phyloP scores from a whole-genome alignment of 2,797 vertebrate species.

The Artibeus lituratus region DNA sequence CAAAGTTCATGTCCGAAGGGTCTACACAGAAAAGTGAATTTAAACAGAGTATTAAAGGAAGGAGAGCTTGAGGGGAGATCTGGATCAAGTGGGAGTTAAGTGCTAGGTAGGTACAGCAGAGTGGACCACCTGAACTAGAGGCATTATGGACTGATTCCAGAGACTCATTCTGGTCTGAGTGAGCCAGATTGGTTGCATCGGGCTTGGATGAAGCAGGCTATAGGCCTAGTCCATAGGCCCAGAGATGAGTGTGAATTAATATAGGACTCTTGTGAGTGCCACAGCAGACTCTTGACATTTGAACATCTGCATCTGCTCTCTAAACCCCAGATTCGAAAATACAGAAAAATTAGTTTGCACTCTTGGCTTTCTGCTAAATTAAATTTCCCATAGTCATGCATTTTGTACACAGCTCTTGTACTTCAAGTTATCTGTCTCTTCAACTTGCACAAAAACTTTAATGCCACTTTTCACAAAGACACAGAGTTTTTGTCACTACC shows the following conservation, averaged over 20 bases:
- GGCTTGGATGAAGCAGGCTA: background rate
- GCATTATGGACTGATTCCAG: background rate
- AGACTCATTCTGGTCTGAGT: background rate
- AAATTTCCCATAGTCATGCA: background rate
- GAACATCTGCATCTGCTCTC: background rate
- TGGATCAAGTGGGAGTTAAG: background rate
- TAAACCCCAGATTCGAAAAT: background rate
- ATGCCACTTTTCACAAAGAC: conserved; percentile 11
- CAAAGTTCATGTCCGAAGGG: background rate
- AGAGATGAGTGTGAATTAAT: background rate
- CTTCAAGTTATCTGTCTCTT: background rate
- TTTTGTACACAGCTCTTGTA: background rate
- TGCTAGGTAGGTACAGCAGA: background rate
- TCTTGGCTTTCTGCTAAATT: conserved; percentile 14
- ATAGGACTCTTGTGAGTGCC: background rate
- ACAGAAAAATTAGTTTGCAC: background rate
- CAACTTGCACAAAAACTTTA: background rate
- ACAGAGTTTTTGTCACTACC: background rate
- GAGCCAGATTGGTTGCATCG: background rate
- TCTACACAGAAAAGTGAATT: conserved; percentile 15
- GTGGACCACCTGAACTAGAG: background rate
- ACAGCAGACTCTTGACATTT: background rate
- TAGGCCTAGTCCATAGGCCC: background rate
- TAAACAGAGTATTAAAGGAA: background rate
- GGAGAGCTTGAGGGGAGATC: background rate